A percentile compares a stretch with the other conserved stretches of the same genome.
Evolutionary conservation across 2,888 invertebrate genomes (phyloP).

Genomic region (Leptopterna dolabrata): DNA sequence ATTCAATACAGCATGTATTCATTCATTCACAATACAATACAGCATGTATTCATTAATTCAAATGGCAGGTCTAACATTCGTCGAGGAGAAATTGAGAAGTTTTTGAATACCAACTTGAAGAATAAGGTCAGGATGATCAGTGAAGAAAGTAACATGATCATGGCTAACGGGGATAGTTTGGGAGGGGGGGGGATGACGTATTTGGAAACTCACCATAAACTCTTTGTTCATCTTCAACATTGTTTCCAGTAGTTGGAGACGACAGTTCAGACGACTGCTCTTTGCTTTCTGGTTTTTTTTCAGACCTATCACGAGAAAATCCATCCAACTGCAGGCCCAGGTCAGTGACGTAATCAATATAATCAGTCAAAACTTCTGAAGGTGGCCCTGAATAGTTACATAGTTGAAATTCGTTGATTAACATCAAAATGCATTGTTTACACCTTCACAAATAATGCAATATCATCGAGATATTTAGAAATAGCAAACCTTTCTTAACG

Average conservation of each 20-base stretch:
- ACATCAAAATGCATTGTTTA: no score
- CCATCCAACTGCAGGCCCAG: constrained; percentile 42
- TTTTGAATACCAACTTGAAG: no score
- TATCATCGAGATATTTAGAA: not conserved
- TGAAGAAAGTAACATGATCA: no score
- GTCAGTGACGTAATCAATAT: constrained; percentile 59
- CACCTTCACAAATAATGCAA: not conserved
- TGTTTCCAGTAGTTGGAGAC: not conserved
- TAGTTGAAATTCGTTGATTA: no score
- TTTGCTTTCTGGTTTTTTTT: not conserved
- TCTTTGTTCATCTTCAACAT: constrained; percentile 7
- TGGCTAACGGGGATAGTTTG: no score
- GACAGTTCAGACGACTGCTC: not conserved
- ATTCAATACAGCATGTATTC: no score
- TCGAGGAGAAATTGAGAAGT: no score
- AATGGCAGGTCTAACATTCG: no score
- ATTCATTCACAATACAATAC: no score
- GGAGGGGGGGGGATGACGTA: no score
- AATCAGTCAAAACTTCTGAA: constrained; percentile 62
- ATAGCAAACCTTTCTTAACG: constrained; percentile 71
- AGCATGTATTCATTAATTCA: no score
- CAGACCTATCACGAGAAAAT: not conserved
- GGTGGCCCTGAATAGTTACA: constrained; percentile 60
- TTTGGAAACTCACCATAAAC: constrained; percentile 38
- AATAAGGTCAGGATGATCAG: no score